phyloP scores from a whole-genome alignment of 1,140 invertebrate genomes.

The Hylaeus anthracinus region DNA sequence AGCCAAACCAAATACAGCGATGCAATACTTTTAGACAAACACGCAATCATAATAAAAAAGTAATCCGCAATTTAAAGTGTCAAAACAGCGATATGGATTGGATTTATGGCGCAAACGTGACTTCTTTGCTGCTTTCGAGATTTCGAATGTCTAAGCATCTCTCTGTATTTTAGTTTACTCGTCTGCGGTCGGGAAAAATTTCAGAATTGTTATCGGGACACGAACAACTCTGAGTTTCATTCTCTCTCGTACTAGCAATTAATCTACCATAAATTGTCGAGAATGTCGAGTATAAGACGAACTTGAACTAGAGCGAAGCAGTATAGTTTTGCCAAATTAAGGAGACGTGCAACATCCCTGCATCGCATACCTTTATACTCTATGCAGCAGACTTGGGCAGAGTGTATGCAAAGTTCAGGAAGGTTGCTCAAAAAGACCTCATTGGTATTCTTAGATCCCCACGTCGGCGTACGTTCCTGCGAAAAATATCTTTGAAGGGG shows the following conservation, averaged over 20 bases:
- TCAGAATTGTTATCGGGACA: neutral
- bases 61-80: slow-evolving; percentile 2
- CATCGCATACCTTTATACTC: too few species aligned
- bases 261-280: neutral
- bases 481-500: too few species aligned
- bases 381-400: too few species aligned
- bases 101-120: neutral
- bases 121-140: neutral
- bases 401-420: too few species aligned
- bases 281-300: too few species aligned
- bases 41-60: neutral
- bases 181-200: neutral
- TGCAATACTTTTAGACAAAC: neutral
- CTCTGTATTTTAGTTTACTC: neutral
- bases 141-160: neutral
- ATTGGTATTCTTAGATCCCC: too few species aligned
- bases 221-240: neutral
- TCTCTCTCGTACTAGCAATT: neutral
- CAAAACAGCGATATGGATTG: neutral
- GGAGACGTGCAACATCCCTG: too few species aligned
- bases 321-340: too few species aligned
- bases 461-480: too few species aligned
- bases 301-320: too few species aligned
- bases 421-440: too few species aligned
- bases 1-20: neutral